Evolutionary conservation across 2,888 invertebrate genomes (phyloP), one percentile per base, ranked within the genome.

Genomic region (Dryobota labecula): DNA sequence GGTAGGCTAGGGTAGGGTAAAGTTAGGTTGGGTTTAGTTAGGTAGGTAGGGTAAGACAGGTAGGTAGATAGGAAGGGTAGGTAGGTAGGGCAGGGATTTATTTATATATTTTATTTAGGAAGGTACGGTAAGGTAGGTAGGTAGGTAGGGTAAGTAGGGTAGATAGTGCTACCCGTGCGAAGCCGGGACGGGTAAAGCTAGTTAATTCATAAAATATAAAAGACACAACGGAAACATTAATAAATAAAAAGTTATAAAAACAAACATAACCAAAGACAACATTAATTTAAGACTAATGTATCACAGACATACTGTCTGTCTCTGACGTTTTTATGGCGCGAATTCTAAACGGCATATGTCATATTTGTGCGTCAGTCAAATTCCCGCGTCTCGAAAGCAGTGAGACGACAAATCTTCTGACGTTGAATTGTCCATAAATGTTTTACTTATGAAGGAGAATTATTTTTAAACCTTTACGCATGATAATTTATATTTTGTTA

Each of bases 321-420:
- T 65, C 65, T 60, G 74, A 36, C 43, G 49, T 47, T 58, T 74
- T 60, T 67, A 76, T 77, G 63, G 63, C 75, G 76, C 41, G 72
- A 72, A 77, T 77, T 54, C 72, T 54, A 15, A 63, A 53, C 45
- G 43, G 30, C 47, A 61, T 70, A 70, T 27, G 73, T 73, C 77
- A 77, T 63, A 45, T 33, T 60, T 45, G 49, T 63, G 60, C 73
- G 73, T 76, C 64, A 61, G 36, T 45, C 49, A 60, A 67, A 63
- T 54, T 66, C 13, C 38, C 64, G 71, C 64, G 71, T n/a, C 36
- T 30, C 20, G 41, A 54, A 49, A 43, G 30, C 43, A 18, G n/a
- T 70, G 43, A 36, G 30, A 43, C 24, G 60, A 63, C 13, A 45
- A 70, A 60, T 56, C 20, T 61, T 49, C 6, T 56, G 36, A 47